Evolutionary conservation across 1,140 invertebrate genomes (phyloP), one percentile per base, ranked within the genome.

Genomic region (Formica selysi): DNA sequence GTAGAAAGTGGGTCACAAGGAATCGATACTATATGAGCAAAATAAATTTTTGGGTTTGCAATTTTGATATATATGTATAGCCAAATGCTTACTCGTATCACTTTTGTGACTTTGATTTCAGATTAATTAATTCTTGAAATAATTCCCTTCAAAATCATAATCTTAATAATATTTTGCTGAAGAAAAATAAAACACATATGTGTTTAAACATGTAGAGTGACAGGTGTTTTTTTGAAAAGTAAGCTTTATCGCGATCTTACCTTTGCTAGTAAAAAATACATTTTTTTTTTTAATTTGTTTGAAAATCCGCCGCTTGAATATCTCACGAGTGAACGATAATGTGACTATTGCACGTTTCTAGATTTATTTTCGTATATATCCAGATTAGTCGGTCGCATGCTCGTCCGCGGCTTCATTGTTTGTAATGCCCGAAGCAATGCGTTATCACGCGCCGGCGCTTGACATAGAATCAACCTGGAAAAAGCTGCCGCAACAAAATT

Each of bases 401-500:
- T 74, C 86, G 79, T 71, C 64, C 67, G 84, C 85, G 54, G 61
- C 19, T 76, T 83, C 87, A 89, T 86, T 89, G 88, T 89, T 89
- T 89, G 87, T 86, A 86, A 89, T 83, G 68, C 71, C 38, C 87
- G 32, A 59, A 13, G 80, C 87, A 61, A 89, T 86, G 85, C 61
- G 88, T 88, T 81, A 89, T 89, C 88, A 73, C 81, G 87, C 62
- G 67, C 51, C 44, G 51, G 73, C 73, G 73, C 71, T 48, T 76
- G 67, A 73, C 68, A 61, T 41, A 80, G 85, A 89, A 89, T 89
- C 88, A 86, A 73, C 71, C 76, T 86, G 85, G 76, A 89, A 89
- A 89, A 89, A 68, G 76, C 85, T 70, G 70, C 88, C 68, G 68
- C 87, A 70, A 83, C 84, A 80, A 89, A 89, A 89, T 88, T 89